Conservation (phyloP, 2,797 vertebrate species). For the Erpetoichthys calabaricus region DNA sequence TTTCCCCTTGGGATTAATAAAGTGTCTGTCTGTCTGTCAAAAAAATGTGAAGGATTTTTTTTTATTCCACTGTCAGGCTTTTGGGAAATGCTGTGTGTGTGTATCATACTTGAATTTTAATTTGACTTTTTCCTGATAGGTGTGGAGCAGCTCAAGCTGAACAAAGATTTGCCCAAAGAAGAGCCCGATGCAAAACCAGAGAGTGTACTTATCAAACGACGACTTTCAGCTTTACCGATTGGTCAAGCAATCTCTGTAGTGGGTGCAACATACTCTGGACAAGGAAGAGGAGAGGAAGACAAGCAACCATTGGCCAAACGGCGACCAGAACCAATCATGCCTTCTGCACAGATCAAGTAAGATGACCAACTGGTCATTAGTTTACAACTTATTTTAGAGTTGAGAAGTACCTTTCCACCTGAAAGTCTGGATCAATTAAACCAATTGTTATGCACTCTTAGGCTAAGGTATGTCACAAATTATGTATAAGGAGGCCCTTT, state of each 20-base stretch:
- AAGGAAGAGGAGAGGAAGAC: constrained; percentile 26
- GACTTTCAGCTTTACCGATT: constrained; percentile 42
- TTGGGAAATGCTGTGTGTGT: too few species aligned
- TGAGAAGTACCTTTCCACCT: too few species aligned
- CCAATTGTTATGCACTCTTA: too few species aligned
- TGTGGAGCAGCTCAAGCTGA: constrained; percentile 70
- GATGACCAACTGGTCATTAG: constrained; percentile 10
- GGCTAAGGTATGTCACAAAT: too few species aligned
- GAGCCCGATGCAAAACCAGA: constrained; percentile 40
- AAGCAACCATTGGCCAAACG: constrained; percentile 53
- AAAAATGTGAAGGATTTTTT: too few species aligned
- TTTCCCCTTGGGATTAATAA: too few species aligned
- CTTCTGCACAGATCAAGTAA: constrained; percentile 67
- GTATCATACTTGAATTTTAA: too few species aligned
- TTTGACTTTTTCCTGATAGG: constrained; percentile 34
- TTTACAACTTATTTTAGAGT: too few species aligned
- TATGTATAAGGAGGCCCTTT: too few species aligned
- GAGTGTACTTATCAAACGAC: constrained; percentile 69
- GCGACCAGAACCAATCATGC: constrained; percentile 79
- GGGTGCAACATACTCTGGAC: constrained; percentile 44
- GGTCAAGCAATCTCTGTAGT: constrained; percentile 86
- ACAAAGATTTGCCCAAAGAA: constrained; percentile 53
- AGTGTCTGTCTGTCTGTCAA: too few species aligned
- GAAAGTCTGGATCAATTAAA: too few species aligned
- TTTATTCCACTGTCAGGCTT: too few species aligned